A percentile compares a stretch with the other conserved stretches of the same genome.
phyloP scores from a whole-genome alignment of 2,797 vertebrate species.

The Xiphophorus birchmanni region DNA sequence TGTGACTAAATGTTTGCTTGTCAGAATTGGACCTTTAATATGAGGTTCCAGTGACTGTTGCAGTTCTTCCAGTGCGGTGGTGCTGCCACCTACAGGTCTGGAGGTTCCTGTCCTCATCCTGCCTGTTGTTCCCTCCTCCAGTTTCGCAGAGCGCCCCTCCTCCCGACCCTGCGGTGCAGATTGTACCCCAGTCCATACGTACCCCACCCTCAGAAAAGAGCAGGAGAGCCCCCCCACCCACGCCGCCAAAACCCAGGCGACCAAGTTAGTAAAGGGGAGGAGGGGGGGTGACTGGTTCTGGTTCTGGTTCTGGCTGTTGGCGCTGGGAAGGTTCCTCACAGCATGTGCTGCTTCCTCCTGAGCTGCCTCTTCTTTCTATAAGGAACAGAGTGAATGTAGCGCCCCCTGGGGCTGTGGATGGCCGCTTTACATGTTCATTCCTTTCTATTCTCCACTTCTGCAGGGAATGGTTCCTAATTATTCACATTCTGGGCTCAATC shows the following conservation, averaged over 20 bases:
- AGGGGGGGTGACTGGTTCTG: slow-evolving; percentile 50
- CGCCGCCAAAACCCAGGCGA: slow-evolving; percentile 87
- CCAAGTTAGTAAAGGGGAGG: slow-evolving; percentile 86
- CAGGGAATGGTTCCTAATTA: background rate
- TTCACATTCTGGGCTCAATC: background rate
- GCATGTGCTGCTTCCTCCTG: slow-evolving; percentile 78
- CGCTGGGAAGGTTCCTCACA: slow-evolving; percentile 29
- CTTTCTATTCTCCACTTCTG: background rate
- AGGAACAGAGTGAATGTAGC: slow-evolving; percentile 44
- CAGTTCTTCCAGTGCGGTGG: background rate
- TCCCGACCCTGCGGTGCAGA: slow-evolving; percentile 78
- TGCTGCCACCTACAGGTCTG: background rate
- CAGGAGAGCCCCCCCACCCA: slow-evolving; percentile 83
- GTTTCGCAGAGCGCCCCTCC: slow-evolving; percentile 72
- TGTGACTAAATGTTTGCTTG: background rate
- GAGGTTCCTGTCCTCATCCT: slow-evolving; percentile 37
- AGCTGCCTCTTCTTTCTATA: slow-evolving; percentile 48
- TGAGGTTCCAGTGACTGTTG: background rate
- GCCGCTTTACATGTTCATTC: background rate
- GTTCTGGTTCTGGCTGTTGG: slow-evolving; percentile 33
- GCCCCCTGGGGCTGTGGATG: slow-evolving; percentile 15
- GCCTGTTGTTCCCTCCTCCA: slow-evolving; percentile 73
- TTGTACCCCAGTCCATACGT: slow-evolving; percentile 81
- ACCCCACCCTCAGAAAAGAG: slow-evolving; percentile 83
- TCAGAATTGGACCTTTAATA: background rate